phyloP scores from a whole-genome alignment of 2,888 invertebrate genomes.

The Habroteleia sp. region DNA sequence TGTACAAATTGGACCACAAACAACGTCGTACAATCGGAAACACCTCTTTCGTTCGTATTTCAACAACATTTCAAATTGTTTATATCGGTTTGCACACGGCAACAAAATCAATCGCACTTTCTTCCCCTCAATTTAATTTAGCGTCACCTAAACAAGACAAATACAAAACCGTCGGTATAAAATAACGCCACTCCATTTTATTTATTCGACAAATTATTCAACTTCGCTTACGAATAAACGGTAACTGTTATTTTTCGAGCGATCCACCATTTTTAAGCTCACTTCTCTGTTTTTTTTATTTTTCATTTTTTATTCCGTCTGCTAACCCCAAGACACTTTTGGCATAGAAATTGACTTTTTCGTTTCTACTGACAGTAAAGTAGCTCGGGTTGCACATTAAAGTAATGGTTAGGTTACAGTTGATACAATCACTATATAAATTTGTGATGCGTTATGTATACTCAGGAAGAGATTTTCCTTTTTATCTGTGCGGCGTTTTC shows the following conservation, averaged over 20 bases:
- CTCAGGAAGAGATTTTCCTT: slow-evolving; percentile 34
- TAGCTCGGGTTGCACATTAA: slow-evolving; percentile 27
- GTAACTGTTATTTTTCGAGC: slow-evolving; percentile 9
- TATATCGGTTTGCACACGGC: slow-evolving; percentile 29
- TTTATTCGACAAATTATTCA: slow-evolving; percentile 10
- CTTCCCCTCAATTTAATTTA: slow-evolving; percentile 40
- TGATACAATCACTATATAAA: slow-evolving; percentile 42
- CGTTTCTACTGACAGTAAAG: slow-evolving; percentile 21
- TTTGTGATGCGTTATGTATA: slow-evolving; percentile 45
- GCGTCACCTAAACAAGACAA: slow-evolving; percentile 36
- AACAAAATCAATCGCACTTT: slow-evolving; percentile 45
- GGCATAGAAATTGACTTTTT: slow-evolving; percentile 34
- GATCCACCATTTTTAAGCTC: background rate
- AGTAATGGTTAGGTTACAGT: slow-evolving; percentile 37
- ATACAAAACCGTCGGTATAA: slow-evolving; percentile 4
- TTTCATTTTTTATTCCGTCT: slow-evolving; percentile 11
- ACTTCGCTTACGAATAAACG: background rate
- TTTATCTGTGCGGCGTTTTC: slow-evolving; percentile 29
- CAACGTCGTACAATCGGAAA: slow-evolving; percentile 27
- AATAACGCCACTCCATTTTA: background rate
- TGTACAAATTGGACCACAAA: slow-evolving; percentile 41
- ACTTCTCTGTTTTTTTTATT: background rate
- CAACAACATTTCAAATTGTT: slow-evolving; percentile 44
- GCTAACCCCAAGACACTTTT: slow-evolving; percentile 24
- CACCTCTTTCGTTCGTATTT: slow-evolving; percentile 18